Conservation (phyloP, 2,113 vertebrate species). For the Phodopus roborovskii region DNA sequence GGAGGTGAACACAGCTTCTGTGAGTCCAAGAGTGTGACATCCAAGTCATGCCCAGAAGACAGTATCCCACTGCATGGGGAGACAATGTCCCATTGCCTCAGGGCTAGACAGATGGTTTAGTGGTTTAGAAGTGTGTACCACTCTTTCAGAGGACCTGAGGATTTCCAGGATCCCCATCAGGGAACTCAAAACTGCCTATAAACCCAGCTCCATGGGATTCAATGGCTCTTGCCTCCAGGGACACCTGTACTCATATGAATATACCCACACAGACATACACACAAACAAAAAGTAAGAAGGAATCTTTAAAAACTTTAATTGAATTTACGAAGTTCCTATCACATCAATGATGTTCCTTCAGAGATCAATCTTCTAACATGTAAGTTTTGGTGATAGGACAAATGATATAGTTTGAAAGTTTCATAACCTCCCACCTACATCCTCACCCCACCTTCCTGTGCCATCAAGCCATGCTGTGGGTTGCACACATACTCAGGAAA, state of each 20-base stretch:
- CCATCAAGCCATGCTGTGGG: fast-evolving
- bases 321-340: background rate
- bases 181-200: background rate
- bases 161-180: background rate
- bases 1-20: background rate
- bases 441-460: background rate
- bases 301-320: too few relatives aligned
- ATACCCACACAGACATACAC: too few relatives aligned
- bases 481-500: fast-evolving
- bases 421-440: background rate
- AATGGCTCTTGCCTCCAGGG: background rate
- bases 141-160: background rate
- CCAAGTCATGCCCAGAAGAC: background rate
- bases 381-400: background rate
- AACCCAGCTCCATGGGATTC: background rate
- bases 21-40: background rate
- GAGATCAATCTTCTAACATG: background rate
- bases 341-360: too few relatives aligned
- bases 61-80: background rate
- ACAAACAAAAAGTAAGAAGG: too few relatives aligned
- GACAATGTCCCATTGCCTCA: too few relatives aligned
- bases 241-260: too few relatives aligned
- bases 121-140: background rate
- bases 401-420: background rate
- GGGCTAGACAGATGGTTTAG: background rate